A percentile compares a stretch with the other conserved stretches of the same genome.
Conservation (phyloP, 2,888 invertebrate species). For the Pedicia rivosa region DNA sequence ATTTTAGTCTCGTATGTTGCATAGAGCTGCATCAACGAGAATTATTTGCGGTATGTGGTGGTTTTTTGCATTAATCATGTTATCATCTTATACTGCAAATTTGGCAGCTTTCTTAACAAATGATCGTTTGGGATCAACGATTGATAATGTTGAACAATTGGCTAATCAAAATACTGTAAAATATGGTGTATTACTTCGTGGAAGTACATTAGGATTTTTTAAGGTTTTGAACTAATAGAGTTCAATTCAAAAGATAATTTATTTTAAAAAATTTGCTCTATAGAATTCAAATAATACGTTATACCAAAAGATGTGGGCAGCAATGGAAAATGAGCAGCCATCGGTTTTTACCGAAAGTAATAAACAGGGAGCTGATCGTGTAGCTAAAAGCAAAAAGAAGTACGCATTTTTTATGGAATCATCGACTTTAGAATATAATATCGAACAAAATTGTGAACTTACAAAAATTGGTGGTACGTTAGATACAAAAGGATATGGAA, state of each 20-base stretch:
- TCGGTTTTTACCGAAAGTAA: conserved; percentile 64
- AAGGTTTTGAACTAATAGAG: conserved; percentile 45
- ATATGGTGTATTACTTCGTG: conserved; percentile 77
- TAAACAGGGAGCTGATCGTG: conserved; percentile 70
- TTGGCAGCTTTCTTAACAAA: conserved; percentile 86
- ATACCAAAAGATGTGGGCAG: conserved; percentile 79
- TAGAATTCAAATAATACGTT: conserved; percentile 68
- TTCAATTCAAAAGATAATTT: conserved; percentile 4
- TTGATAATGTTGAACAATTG: conserved; percentile 79
- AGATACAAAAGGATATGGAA: conserved; percentile 86
- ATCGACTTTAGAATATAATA: conserved; percentile 79
- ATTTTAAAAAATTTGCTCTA: conserved; percentile 18
- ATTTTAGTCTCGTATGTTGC: conserved; percentile 14
- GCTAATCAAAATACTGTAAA: conserved; percentile 86
- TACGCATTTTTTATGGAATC: conserved; percentile 97
- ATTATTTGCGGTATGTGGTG: conserved; percentile 66
- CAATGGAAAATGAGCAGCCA: conserved; percentile 70
- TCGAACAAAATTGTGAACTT: conserved; percentile 64
- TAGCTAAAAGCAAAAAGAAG: conserved; percentile 50
- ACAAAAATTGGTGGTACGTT: conserved; percentile 63
- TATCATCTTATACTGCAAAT: conserved; percentile 84
- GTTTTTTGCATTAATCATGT: conserved; percentile 69
- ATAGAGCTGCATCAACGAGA: conserved; percentile 59
- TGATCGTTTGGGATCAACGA: conserved; percentile 75
- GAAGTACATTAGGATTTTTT: conserved; percentile 85